Base-by-base conservation (phyloP, 2,888 invertebrate species). In the Eupithecia pulchellata region DNA sequence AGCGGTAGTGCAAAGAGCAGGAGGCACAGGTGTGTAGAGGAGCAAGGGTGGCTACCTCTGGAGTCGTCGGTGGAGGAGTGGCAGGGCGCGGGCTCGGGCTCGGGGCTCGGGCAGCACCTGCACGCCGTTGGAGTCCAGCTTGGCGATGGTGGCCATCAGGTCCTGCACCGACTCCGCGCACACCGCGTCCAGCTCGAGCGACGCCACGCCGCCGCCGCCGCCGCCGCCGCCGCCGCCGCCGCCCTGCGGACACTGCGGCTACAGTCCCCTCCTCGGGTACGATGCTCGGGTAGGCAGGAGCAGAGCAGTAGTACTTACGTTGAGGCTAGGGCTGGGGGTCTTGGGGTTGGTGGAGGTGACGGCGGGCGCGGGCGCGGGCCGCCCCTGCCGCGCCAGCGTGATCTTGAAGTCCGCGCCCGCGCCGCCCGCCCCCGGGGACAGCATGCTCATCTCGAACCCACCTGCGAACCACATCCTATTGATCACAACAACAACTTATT, bases 121-220 rank as follows among this genome's bases (percentile, higher is more conserved):
- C 74, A 97, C 97, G 58, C 97, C 97, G 90, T 97, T 97, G 30
- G 97, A 97, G 91, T 97, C 97, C 82, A 98, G 91, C 91, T 97
- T 97, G 75, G 97, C 97, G 86, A 98, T 97, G 72, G 97, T 97
- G 71, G 97, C 97, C 96, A 97, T 97, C 77, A 98, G 93, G 94
- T 97, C 97, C 86, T 97, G 97, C 74, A 97, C 97, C 1, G 97
- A 97, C 85, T 97, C 97, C 86, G 97, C 97, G 88, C 97, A 97
- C 86, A 97, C 97, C 86, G 97, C 97, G 90, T 97, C 97, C 83
- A 98, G 95, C 83, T 95, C 95, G 74, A 82, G 81, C 8, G 87
- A 84, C 69, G 86, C 91, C 81, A 88, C 88, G 74, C 89, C 90
- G 81, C 89, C 88, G n/a, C n/a, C n/a, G n/a, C n/a, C n/a, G n/a